Evolutionary conservation across 2,888 invertebrate genomes (phyloP).

Genomic region (Ophion obscuratus): DNA sequence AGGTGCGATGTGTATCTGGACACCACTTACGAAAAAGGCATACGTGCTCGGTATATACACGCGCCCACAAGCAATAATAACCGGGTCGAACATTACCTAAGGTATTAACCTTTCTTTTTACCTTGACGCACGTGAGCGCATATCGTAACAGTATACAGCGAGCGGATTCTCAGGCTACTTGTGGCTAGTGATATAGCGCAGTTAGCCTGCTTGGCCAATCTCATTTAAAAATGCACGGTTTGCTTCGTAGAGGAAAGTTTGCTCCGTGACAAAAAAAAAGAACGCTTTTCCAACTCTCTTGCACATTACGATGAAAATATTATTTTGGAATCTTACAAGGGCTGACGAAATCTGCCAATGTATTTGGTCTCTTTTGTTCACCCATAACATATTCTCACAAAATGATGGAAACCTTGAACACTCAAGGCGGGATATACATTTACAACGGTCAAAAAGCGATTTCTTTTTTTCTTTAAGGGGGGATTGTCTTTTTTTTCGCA

Average conservation of each 20-base stretch:
- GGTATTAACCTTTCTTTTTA: constrained; percentile 72
- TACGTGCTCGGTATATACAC: not conserved
- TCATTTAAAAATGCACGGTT: not conserved
- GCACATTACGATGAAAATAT: too few species aligned
- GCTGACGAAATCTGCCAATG: too few species aligned
- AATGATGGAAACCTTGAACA: too few species aligned
- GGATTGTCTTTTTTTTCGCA: too few species aligned
- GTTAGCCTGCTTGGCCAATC: constrained; percentile 18
- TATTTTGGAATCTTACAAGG: too few species aligned
- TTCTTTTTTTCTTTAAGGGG: too few species aligned
- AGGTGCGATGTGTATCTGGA: constrained; percentile 30
- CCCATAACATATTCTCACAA: too few species aligned
- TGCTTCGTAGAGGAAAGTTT: not conserved
- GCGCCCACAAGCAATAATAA: constrained; percentile 58
- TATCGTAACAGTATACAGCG: constrained; percentile 62
- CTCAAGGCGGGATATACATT: too few species aligned
- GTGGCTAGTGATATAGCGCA: constrained; percentile 14
- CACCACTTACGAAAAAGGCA: constrained; percentile 2
- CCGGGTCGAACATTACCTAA: constrained; percentile 66
- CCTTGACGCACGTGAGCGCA: constrained; percentile 63
- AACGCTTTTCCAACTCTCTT: too few species aligned
- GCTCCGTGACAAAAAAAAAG: too few species aligned
- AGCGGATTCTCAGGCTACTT: constrained; percentile 62
- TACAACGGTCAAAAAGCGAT: too few species aligned
- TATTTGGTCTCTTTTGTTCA: too few species aligned